Percentiles rank a stretch among this genome's conserved stretches.
Conservation (phyloP, 2,113 vertebrate species). For the Indicator indicator region DNA sequence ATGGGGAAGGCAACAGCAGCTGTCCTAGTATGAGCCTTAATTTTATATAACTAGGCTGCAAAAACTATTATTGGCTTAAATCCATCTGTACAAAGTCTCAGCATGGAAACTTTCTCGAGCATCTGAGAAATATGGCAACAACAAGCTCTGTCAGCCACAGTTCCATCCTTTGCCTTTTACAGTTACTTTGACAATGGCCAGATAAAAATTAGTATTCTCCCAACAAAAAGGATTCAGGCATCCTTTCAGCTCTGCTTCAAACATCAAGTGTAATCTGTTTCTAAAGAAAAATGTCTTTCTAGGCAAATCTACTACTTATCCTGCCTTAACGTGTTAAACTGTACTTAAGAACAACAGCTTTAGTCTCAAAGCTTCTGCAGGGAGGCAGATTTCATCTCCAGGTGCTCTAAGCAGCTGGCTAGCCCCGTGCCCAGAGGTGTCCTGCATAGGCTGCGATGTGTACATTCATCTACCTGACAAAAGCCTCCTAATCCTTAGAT, state of each 20-base stretch:
- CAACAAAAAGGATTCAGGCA: not conserved
- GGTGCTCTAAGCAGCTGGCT: not conserved
- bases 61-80: not conserved
- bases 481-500: not conserved
- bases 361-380: not conserved
- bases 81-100: not conserved
- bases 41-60: not conserved
- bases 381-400: not conserved
- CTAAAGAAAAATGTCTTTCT: not conserved
- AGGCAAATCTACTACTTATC: not conserved
- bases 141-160: not conserved
- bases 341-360: not conserved
- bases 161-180: not conserved
- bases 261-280: not conserved
- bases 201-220: not conserved
- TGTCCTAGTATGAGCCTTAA: not conserved
- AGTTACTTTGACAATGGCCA: not conserved
- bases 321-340: not conserved
- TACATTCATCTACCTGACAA: rapidly evolving
- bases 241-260: not conserved
- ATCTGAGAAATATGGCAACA: not conserved
- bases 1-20: not conserved
- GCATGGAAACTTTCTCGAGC: not conserved
- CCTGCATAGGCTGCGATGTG: not conserved
- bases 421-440: not conserved